These are phyloP conservation scores for Xiphophorus couchianus DNA, from an alignment of 2,113 vertebrate species.

Conservation along the genomic window DNA sequence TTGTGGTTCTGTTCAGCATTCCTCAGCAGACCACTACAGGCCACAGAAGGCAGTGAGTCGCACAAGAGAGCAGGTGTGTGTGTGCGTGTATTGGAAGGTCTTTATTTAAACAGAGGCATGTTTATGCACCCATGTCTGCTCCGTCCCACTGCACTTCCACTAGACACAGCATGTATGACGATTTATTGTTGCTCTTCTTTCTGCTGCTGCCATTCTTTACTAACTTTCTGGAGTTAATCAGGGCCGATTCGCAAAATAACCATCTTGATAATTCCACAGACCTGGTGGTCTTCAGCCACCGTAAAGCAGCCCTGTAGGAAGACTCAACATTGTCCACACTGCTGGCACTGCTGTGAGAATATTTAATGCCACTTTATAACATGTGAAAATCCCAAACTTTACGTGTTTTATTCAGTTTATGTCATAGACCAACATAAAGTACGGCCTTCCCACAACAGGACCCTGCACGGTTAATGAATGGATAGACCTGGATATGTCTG, in stretches of 20 bases:
- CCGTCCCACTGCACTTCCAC: constrained; percentile 32
- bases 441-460: too few relatives aligned
- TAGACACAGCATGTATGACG: constrained; percentile 22
- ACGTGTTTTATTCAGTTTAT: too few relatives aligned
- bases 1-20: constrained; percentile 74
- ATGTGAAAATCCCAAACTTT: too few relatives aligned
- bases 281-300: constrained; percentile 18
- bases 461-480: too few relatives aligned
- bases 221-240: constrained; percentile 36
- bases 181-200: constrained; percentile 30
- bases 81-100: constrained; percentile 34
- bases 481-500: too few relatives aligned
- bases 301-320: constrained; percentile 22
- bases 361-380: too few relatives aligned
- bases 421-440: too few relatives aligned
- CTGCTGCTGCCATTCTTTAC: constrained; percentile 30
- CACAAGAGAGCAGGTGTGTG: constrained; percentile 52
- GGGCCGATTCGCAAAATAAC: constrained; percentile 20
- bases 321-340: too few relatives aligned
- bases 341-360: too few relatives aligned
- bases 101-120: constrained; percentile 41
- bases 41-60: constrained; percentile 65
- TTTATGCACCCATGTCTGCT: constrained; percentile 36
- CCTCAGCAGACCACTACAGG: constrained; percentile 64
- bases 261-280: constrained; percentile 40